phyloP scores from a whole-genome alignment of 1,140 invertebrate genomes.

The Lasioglossum baleicum region DNA sequence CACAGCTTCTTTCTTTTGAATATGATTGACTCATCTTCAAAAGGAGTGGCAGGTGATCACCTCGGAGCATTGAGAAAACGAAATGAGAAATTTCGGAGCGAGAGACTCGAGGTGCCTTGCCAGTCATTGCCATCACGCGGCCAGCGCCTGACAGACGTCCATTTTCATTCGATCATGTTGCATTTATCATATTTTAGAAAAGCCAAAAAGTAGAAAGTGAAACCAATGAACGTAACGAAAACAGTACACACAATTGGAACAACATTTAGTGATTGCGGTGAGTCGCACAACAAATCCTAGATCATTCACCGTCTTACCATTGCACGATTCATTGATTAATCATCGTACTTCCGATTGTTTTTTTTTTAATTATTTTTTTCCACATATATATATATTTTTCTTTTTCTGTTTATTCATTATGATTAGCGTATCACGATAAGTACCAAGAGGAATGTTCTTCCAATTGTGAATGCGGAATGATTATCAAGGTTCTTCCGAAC shows the following conservation, averaged over 20 bases:
- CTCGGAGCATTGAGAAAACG: conserved; percentile 16
- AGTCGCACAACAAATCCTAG: conserved; percentile 75
- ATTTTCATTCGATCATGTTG: conserved; percentile 73
- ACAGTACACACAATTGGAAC: conserved; percentile 80
- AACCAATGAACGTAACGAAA: conserved; percentile 77
- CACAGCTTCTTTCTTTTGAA: conserved; percentile 14
- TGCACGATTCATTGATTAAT: conserved; percentile 75
- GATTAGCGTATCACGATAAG: conserved; percentile 61
- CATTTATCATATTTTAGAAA: conserved; percentile 81
- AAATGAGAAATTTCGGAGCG: background rate
- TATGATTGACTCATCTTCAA: conserved; percentile 27
- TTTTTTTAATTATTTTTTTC: conserved; percentile 60
- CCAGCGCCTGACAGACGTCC: conserved; percentile 36
- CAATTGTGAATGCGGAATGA: conserved; percentile 80
- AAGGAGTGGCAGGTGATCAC: conserved; percentile 24
- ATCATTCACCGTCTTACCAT: conserved; percentile 75
- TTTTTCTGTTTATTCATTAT: conserved; percentile 60
- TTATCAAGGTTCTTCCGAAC: conserved; percentile 40
- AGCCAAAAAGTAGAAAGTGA: conserved; percentile 81
- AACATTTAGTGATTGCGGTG: conserved; percentile 80
- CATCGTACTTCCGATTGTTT: conserved; percentile 63
- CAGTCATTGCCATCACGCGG: conserved; percentile 12
- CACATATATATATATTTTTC: conserved; percentile 28
- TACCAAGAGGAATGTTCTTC: conserved; percentile 78
- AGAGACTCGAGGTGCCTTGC: conserved; percentile 26